Conservation (phyloP, 2,113 vertebrate genomes). For the Probosciger aterrimus region DNA sequence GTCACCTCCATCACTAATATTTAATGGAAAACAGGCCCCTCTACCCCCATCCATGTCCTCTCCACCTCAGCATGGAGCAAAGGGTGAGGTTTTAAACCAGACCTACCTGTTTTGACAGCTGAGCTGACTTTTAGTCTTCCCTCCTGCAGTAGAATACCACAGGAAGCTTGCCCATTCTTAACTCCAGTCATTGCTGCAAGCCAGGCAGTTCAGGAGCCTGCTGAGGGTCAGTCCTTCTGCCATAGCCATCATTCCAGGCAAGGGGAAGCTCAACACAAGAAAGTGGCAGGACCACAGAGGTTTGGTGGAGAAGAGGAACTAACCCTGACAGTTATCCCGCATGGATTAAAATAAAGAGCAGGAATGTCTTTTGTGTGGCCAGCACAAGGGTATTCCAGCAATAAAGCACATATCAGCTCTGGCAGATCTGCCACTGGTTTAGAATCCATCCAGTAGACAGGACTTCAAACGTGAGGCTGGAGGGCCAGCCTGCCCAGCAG, state of each 20-base stretch:
- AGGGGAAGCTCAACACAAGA: background rate
- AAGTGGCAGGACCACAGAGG: background rate
- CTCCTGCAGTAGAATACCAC: background rate
- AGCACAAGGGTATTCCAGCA: background rate
- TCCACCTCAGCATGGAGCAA: background rate
- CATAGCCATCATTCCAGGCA: background rate
- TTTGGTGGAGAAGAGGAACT: background rate
- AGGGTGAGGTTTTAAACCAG: background rate
- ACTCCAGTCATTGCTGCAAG: background rate
- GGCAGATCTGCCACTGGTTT: background rate
- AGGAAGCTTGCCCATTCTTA: background rate
- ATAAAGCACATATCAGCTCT: background rate
- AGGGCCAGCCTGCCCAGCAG: constrained; percentile 15
- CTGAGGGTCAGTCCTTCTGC: background rate
- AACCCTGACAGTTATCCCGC: background rate
- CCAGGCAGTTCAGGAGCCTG: background rate
- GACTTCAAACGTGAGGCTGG: background rate
- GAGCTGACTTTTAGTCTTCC: background rate
- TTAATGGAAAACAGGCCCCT: background rate
- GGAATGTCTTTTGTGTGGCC: background rate
- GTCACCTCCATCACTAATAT: background rate
- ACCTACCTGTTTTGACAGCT: background rate
- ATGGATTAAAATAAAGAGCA: background rate
- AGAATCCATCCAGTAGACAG: background rate
- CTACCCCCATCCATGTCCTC: background rate